These are phyloP conservation scores for Crotalus horridus DNA, from an alignment of 2,113 vertebrate species.

Conservation along the genomic window DNA sequence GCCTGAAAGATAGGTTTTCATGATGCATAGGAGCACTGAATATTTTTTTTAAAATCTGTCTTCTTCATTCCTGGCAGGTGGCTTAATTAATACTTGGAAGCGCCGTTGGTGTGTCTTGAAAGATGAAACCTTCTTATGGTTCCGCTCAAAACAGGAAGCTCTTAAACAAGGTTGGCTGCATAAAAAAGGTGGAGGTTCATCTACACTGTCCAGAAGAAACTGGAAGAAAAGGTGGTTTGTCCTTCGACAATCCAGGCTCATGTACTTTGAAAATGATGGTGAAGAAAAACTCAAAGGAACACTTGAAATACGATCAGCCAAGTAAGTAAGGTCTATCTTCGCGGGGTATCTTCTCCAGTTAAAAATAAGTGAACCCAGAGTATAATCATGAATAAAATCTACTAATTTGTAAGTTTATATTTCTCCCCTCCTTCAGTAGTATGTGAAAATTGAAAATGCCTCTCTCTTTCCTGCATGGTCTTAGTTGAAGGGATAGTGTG, in stretches of 20 bases:
- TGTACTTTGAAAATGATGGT: conserved; percentile 95
- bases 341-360: no score
- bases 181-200: conserved; percentile 94
- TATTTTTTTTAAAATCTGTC: conserved; percentile 10
- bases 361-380: not conserved
- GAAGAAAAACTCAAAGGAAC: conserved; percentile 94
- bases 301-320: conserved; percentile 86
- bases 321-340: conserved; percentile 69
- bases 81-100: conserved; percentile 94
- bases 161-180: conserved; percentile 97
- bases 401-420: not conserved
- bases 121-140: conserved; percentile 98
- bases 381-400: not conserved
- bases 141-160: conserved; percentile 95
- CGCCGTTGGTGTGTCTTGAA: conserved; percentile 97
- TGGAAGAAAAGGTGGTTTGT: conserved; percentile 99
- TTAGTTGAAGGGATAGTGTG: not conserved
- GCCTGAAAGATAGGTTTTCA: not conserved
- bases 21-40: not conserved
- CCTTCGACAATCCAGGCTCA: conserved; percentile 89
- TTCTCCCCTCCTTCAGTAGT: not conserved
- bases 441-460: not conserved
- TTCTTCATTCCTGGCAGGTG: conserved; percentile 73
- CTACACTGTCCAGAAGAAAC: conserved; percentile 92
- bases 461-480: not conserved